Base-by-base conservation (phyloP, 1,140 invertebrate species). In the Grapholita molesta region DNA sequence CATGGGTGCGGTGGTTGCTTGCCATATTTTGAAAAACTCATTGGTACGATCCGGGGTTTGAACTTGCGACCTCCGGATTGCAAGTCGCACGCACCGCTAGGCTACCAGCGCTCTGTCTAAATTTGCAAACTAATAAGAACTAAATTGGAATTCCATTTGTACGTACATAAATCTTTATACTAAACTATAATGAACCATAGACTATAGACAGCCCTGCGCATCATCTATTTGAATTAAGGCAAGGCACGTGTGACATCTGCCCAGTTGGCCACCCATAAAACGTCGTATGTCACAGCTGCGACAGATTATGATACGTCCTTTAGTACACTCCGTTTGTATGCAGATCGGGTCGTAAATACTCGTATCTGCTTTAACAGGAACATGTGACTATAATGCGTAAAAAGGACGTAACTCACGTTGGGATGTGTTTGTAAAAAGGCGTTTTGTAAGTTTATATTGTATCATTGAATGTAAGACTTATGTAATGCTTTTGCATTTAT, bases 171-270 rank as follows among this genome's bases (percentile, higher is more conserved):
- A 48, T 48, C 24, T 61, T 64, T 52, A 28, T 66, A 57, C 61
- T 57, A 32, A 30, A 42, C 1, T 25, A 64, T 68, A 48, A 48
- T 48, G 42, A 15, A 48, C 42, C 42, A n/a, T n/a, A n/a, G n/a
- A n/a, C n/a, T 48, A 21, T 48, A 48, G 69, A 0, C 79, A 89
- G 66, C 87, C 85, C 85, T 89, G 80, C 42, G 42, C 30, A 53
- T 78, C 86, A 85, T 90, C 83, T 89, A 90, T 90, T 87, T 82
- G 85, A 88, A 90, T 90, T 89, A 89, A 90, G 84, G 85, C 83
- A 82, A 79, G 85, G 80, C 87, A 89, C 88, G 85, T 88, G 85
- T 88, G 88, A 84, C 87, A 89, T 90, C 83, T 88, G 86, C 80
- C 81, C 8, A 48, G 15, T 1, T 18, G 42, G 42, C 42, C 42